These are phyloP conservation scores for Philereme vetulata DNA, from an alignment of 2,888 invertebrate species.

Conservation along the genomic window DNA sequence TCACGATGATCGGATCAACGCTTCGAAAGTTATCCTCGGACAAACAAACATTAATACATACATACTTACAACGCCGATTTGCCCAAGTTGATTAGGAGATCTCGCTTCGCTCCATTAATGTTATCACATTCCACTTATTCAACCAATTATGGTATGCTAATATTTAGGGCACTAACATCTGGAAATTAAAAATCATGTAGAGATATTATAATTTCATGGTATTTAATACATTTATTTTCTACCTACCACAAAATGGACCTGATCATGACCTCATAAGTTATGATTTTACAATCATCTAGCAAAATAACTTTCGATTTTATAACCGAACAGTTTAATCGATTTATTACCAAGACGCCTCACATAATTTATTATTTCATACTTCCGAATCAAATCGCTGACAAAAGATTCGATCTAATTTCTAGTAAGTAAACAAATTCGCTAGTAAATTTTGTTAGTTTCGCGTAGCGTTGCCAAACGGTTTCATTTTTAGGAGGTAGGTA, in stretches of 20 bases:
- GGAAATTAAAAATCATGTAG: too few relatives aligned
- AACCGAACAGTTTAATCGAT: slow-evolving; percentile 26
- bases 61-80: too few relatives aligned
- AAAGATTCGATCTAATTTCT: slow-evolving; percentile 43
- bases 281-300: slow-evolving; percentile 25
- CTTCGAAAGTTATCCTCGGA: too few relatives aligned
- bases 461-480: slow-evolving; percentile 70
- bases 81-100: too few relatives aligned
- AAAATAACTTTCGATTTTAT: slow-evolving; percentile 38
- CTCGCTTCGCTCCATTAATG: too few relatives aligned
- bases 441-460: slow-evolving; percentile 64
- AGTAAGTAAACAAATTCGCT: slow-evolving; percentile 52
- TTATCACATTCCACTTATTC: too few relatives aligned
- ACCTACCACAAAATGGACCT: slow-evolving; percentile 4
- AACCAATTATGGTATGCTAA: too few relatives aligned
- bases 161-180: too few relatives aligned
- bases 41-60: too few relatives aligned
- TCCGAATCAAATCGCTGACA: slow-evolving; percentile 48
- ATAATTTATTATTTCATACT: slow-evolving; percentile 38
- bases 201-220: too few relatives aligned
- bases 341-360: slow-evolving; percentile 38
- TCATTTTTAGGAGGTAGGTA: slow-evolving; percentile 59
- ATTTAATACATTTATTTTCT: neutral
- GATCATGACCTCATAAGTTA: slow-evolving; percentile 10
- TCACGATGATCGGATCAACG: too few relatives aligned